Conservation (phyloP, 2,113 vertebrate genomes). For the Eudorcas thomsonii region DNA sequence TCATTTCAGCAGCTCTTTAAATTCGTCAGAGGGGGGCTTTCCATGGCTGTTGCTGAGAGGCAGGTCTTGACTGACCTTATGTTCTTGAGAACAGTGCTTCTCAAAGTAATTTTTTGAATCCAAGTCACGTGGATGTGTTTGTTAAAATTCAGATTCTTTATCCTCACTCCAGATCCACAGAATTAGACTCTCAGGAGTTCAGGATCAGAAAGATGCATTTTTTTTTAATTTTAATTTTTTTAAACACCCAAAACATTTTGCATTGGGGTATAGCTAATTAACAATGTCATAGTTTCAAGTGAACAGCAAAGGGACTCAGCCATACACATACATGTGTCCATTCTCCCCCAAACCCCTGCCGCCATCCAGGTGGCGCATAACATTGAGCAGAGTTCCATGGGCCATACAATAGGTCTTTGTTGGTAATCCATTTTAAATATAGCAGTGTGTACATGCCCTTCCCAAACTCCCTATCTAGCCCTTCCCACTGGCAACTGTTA, state of each 20-base stretch:
- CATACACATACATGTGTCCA: neutral
- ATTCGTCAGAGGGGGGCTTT: neutral
- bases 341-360: neutral
- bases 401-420: neutral
- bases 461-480: neutral
- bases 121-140: neutral
- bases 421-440: neutral
- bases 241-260: neutral
- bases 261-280: neutral
- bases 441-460: neutral
- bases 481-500: neutral
- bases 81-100: neutral
- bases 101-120: neutral
- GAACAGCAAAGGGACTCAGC: neutral
- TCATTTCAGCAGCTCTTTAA: accelerated
- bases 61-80: neutral
- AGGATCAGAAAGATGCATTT: neutral
- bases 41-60: neutral
- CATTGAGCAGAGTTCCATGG: neutral
- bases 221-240: neutral
- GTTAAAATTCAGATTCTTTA: neutral
- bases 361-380: neutral
- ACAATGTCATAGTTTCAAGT: neutral
- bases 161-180: neutral
- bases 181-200: neutral